These are phyloP conservation scores for Chaetophractus vellerosus DNA, from an alignment of 2,797 vertebrate species.

Conservation along the genomic window DNA sequence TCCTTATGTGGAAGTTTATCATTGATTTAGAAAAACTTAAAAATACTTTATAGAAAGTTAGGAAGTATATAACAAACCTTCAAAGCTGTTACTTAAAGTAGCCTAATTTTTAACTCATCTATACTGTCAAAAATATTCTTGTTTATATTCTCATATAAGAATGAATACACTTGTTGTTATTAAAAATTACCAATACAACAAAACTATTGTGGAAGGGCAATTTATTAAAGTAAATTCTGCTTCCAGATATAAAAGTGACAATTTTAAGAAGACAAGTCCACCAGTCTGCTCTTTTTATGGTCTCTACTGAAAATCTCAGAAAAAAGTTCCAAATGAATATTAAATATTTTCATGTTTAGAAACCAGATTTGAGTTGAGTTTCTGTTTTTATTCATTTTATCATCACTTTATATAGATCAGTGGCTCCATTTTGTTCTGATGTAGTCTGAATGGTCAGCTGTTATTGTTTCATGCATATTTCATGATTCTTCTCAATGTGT, in stretches of 20 bases:
- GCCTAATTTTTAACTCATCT: neutral
- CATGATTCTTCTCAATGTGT: conserved; percentile 79
- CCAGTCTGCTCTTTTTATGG: conserved; percentile 88
- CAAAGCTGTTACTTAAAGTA: neutral
- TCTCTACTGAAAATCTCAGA: conserved; percentile 90
- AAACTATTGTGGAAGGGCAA: conserved; percentile 81
- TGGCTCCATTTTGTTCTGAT: conserved; percentile 82
- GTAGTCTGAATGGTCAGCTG: conserved; percentile 71
- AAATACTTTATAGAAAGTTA: conserved; percentile 28
- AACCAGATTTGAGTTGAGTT: conserved; percentile 89
- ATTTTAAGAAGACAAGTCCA: conserved; percentile 90
- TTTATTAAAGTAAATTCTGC: conserved; percentile 86
- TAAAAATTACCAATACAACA: conserved; percentile 82
- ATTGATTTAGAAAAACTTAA: conserved; percentile 21
- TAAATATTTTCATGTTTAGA: conserved; percentile 91
- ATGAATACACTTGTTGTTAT: conserved; percentile 75
- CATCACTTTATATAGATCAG: conserved; percentile 84
- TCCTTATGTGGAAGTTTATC: conserved; percentile 18
- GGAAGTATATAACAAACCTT: neutral
- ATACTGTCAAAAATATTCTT: neutral
- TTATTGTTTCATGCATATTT: conserved; percentile 44
- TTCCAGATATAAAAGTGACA: conserved; percentile 87
- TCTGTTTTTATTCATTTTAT: conserved; percentile 85
- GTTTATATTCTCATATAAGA: neutral
- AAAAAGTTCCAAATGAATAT: conserved; percentile 90